Base-by-base conservation (phyloP, 37 sponge, comb jelly and placozoan genomes). In the Oopsacas minuta region DNA sequence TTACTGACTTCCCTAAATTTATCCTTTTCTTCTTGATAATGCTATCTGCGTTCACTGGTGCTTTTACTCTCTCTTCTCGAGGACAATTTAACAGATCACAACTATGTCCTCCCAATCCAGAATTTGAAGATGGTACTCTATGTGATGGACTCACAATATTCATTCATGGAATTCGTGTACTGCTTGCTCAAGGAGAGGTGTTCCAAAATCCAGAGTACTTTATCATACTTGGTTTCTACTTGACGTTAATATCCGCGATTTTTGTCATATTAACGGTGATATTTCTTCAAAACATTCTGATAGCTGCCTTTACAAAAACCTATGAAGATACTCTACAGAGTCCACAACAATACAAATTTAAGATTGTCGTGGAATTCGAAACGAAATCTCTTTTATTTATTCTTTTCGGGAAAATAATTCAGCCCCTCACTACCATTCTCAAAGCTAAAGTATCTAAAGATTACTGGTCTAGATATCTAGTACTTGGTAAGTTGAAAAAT, bases 391-490 rank as follows among this genome's bases (percentile, higher is more conserved):
- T 61, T 3, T n/a, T 61, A 20, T 61, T 61, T 61, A 25, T 61
- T 5, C 75, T 61, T 12, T 61, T 61, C 30, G 75, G 75, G 75
- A 61, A 20, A 34, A 5, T 61, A 3, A 61, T 61, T 61, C 75
- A 61, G 30, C 75, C 75, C 5, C 75, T 61, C 22, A 61, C 75
- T 61, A 34, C 75, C 5, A 61, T 61, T 3, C 30, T 61, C 3
- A 61, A 61, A 61, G 75, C 22, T 61, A 61, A 61, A 61, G 75
- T 61, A 32, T 20, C 75, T 3, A 61, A 61, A 34, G 75, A 61
- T 61, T 61, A 61, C 75, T 61, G 75, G 75, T 61, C 75, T 20
- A 61, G 75, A 12, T 61, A 61, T n/a, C 22, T 61, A 61, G 75
- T 61, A 25, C 75, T 61, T 25, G 75, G 75, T 61, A 61, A 61